phyloP scores from a whole-genome alignment of 2,888 invertebrate genomes.

The Pantelozetes paolii region DNA sequence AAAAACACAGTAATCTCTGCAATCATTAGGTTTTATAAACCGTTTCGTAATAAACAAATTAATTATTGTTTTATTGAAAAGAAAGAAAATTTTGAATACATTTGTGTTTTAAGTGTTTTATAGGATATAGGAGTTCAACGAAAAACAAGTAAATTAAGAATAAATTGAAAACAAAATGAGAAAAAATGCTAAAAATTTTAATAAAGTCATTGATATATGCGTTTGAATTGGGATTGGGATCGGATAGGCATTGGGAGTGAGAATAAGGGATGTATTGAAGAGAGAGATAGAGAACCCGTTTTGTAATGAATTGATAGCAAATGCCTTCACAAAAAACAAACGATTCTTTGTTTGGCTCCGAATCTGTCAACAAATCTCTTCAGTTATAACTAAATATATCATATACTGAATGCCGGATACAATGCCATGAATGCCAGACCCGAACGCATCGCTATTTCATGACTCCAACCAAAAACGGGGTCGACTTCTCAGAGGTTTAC shows the following conservation, averaged over 20 bases:
- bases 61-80: neutral
- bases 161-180: neutral
- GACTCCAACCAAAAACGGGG: conserved; percentile 1
- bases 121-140: too few relatives aligned
- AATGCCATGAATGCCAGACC: neutral
- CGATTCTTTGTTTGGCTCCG: conserved; percentile 21
- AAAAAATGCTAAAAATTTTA: conserved; percentile 28
- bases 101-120: neutral
- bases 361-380: conserved; percentile 28
- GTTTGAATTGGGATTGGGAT: too few relatives aligned
- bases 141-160: neutral
- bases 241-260: neutral
- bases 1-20: conserved; percentile 16
- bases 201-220: conserved; percentile 28
- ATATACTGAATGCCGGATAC: conserved; percentile 30
- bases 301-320: conserved; percentile 19
- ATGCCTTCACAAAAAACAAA: conserved; percentile 26
- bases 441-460: neutral
- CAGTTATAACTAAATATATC: conserved; percentile 18
- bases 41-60: neutral
- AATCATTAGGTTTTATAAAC: neutral
- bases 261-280: neutral
- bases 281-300: conserved; percentile 14
- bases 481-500: conserved; percentile 17
- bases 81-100: neutral